Base-by-base conservation (phyloP, 23 tunicate genomes). In the Trididemnum miniatum region DNA sequence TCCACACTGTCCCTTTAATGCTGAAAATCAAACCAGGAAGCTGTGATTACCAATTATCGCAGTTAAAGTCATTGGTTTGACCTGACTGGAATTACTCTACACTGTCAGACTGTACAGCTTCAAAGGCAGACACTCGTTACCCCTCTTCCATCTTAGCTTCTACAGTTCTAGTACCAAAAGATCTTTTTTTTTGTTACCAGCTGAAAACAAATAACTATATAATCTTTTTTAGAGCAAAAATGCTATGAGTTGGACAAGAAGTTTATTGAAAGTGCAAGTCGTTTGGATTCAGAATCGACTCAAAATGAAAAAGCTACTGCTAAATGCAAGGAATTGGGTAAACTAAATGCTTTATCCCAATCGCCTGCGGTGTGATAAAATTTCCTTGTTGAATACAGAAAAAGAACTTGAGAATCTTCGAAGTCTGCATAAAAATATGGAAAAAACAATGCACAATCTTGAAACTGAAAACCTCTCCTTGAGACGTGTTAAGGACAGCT, bases 221-320 rank as follows among this genome's bases (percentile, higher is more conserved):
- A n/a, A n/a, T n/a, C 4, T 52, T 78, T 63, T 75, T 27, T 63
- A 86, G 97, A 91, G 77, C 97, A 91, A 86, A 91, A 86, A 77
- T 91, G 91, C 65, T 86, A 91, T 60, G 97, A 91, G 35, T 54
- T 91, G 80, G 97, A 91, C 78, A 86, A 86, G 33, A 91, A 82
- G 71, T 75, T 91, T 60, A 91, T 86, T 67, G 97, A 91, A 71
- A 85, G 78, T 72, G 81, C 91, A 35, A 86, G 82, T 66, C 83
- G 86, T 20, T 39, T 91, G 22, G 87, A 91, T 40, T 74, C 50
- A 23, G 97, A 86, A 57, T 38, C 97, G 2, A 35, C 87, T 18
- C 77, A 75, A 63, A 59, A 77, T 77, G 80, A 62, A 34, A 81
- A 86, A 32, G 81, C 84, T 1, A 66, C 87, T n/a, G 66, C 59